Evolutionary conservation across 2,113 vertebrate species (phyloP), one percentile per base, ranked within the genome.

Genomic region (Indri indri): DNA sequence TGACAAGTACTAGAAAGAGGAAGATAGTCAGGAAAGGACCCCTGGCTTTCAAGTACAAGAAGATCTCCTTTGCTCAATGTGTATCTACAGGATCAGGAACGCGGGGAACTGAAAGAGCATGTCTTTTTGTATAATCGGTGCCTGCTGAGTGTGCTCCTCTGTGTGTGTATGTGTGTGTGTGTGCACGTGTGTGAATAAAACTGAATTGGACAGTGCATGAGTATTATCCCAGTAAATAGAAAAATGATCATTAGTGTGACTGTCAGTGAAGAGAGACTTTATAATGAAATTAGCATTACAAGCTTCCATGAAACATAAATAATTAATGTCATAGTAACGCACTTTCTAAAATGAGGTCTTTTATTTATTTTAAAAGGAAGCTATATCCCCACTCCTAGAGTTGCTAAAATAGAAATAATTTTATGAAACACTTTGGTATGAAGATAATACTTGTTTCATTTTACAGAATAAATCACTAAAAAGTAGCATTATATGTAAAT

Each of bases 111-210:
- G n/a, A 77, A 2, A 52, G 45, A 52, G 22, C 12, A 11, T 10
- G 6, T 3, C 3, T 12, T 70, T 50, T 73, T 34, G 0, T 16
- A 14, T 1, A 5, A 37, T 34, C 47, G 40, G 5, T 42, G 32
- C 45, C 59, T 37, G 2, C 11, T 74, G 50, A 68, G 4, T 0
- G 0, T 1, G 2, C 25, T 27, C 6, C 16, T 45, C 7, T 18
- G 1, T 54, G 37, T 30, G 11, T n/a, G 57, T 2, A 10, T 40
- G 5, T 92, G 57, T 37, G 16, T 18, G 45, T 54, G 50, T 59
- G 13, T 52, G 52, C 4, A 1, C 10, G 3, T 23, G 4, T 4
- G 27, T 40, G 37, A n/a, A 27, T 42, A 30, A n/a, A 81, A 91
- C 9, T 57, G 34, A 34, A 85, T 57, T 80, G 17, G 23, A 30